Evolutionary conservation across 2,113 vertebrate species (phyloP), one percentile per base, ranked within the genome.

Genomic region (Fregetta grallaria): DNA sequence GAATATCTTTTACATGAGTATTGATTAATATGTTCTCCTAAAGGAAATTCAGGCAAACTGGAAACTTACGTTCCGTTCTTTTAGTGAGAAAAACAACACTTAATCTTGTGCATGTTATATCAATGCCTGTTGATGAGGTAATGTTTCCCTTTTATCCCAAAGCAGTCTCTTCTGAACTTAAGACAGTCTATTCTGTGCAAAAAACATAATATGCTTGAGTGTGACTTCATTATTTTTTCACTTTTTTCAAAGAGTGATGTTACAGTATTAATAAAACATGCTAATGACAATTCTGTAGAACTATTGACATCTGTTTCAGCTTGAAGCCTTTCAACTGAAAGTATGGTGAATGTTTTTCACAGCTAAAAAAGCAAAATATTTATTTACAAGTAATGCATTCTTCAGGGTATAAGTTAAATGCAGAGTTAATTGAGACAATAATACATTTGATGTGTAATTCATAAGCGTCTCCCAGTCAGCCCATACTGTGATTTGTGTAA

Each of bases 251-350:
- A 32, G 47, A 77, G 8, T 85, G 68, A 47, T 71, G 32, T 47
- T 61, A 87, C 4, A n/a, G 5, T 74, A 45, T 58, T 94, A 86
- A 70, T 79, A 67, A 78, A 92, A 22, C 30, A 47, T 72, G 21
- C n/a, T 84, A 78, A 63, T 89, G 5, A 66, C 19, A 49, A 4
- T 70, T 85, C 36, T 85, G 0, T 74, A 79, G 74, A 91, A 40
- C 53, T 73, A 3, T 49, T 78, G 44, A 44, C 30, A 72, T 56
- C 73, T 91, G 49, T 72, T 96, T 50, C 89, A 81, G 38, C 44
- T 86, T 88, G 72, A 92, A 94, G n/a, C 53, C 47, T 73, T 95
- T 95, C 50, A 90, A 18, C 26, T 92, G 58, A 36, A 91, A 86
- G 32, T 40, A 22, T 47, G 86, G 27, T 67, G 18, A 81, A 71